Base-by-base conservation (phyloP, 23 tunicate species). In the Ascidia mentula region DNA sequence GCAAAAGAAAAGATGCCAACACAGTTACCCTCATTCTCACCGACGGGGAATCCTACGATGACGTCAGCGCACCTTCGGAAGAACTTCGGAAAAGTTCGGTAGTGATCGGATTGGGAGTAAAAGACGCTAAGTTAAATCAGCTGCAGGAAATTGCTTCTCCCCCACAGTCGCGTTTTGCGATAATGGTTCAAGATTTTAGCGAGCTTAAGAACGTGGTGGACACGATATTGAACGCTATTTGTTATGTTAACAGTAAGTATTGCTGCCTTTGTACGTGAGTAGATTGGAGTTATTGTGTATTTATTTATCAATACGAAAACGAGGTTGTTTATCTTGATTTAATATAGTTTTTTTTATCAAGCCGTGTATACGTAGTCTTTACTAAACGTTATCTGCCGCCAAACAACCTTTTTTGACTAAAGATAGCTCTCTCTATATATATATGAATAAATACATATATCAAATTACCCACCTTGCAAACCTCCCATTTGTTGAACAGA, bases 21-120 rank as follows among this genome's bases (percentile, higher is more conserved):
- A 72, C 86, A 2, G 86, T 87, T 7, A 82, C 86, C n/a, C 69
- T 87, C 8, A 72, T 87, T 26, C 45, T 87, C 3, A 87, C 91
- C 32, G 86, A 87, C 74, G 91, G 91, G 6, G 59, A 69, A 75
- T 87, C 91, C 37, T 34, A 74, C 36, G 91, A 87, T 84, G 82
- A 77, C 60, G 85, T 82, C 35, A 46, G 72, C 20, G 59, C 36
- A 15, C 80, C 91, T n/a, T 72, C 91, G 38, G 36, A 9, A 28
- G 9, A 38, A 18, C 82, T 87, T 32, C 86, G 60, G 24, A 46
- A 60, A 31, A 73, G 60, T 2, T 81, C 91, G 35, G 46, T 42
- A 22, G 91, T 87, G 42, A 82, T 87, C 24, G 81, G 88, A 22
- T 40, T 87, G 37, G 91, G 91, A 13, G 77, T 87, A 7, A 84